These are phyloP conservation scores for Columbina picui DNA, from an alignment of 2,113 vertebrate species.

Conservation along the genomic window DNA sequence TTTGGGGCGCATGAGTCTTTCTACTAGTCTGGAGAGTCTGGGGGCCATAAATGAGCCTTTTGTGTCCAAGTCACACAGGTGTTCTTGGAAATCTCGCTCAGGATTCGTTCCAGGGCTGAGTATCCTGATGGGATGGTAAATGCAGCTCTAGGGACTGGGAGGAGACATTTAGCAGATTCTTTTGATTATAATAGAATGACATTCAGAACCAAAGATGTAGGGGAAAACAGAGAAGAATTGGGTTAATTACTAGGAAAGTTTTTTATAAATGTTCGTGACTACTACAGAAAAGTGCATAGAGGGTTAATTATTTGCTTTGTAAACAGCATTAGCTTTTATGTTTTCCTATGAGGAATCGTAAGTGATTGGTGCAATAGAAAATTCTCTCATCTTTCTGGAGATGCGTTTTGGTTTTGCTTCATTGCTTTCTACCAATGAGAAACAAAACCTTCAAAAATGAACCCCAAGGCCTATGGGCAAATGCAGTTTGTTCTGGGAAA, in stretches of 20 bases:
- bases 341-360: neutral
- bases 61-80: neutral
- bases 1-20: neutral
- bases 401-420: neutral
- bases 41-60: neutral
- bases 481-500: neutral
- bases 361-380: neutral
- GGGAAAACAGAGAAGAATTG: neutral
- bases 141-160: neutral
- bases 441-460: neutral
- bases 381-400: neutral
- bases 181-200: neutral
- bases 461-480: neutral
- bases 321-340: neutral
- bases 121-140: neutral
- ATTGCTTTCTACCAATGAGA: neutral
- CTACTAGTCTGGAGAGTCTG: neutral
- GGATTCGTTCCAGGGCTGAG: neutral
- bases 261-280: neutral
- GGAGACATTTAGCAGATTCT: neutral
- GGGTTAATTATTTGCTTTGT: constrained; percentile 14
- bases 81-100: neutral
- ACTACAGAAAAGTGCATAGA: neutral
- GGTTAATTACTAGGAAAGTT: neutral
- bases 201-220: neutral